These are phyloP conservation scores for Cantharis rufa DNA, from an alignment of 2,888 invertebrate genomes.

Conservation along the genomic window DNA sequence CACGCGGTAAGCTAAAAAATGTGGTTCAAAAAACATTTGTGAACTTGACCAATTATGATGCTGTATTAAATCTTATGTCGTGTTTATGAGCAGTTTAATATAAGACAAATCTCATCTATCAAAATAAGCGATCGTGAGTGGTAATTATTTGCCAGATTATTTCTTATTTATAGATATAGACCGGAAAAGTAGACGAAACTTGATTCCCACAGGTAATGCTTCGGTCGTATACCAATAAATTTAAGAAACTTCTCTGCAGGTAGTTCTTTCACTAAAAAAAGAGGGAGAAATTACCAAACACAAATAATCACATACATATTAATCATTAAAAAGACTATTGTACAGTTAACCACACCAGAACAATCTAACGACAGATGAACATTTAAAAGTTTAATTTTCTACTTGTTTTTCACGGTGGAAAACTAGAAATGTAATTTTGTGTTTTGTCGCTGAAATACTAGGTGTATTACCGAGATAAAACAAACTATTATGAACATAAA, in stretches of 20 bases:
- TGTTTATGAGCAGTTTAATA: constrained; percentile 5
- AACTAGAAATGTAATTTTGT: not conserved
- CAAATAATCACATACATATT: constrained; percentile 2
- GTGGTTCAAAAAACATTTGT: not conserved
- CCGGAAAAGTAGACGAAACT: constrained; percentile 25
- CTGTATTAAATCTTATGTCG: constrained; percentile 4
- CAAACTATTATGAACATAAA: too few species aligned
- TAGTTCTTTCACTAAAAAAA: not conserved
- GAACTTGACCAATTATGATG: not conserved
- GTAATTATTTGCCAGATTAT: constrained; percentile 37
- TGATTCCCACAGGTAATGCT: constrained; percentile 32
- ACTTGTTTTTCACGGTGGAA: not conserved
- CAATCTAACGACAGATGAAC: not conserved
- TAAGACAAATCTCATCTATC: constrained; percentile 19
- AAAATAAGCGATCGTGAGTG: constrained; percentile 34
- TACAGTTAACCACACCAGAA: not conserved
- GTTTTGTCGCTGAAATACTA: too few species aligned
- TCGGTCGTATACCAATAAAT: constrained; percentile 37
- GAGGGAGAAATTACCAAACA: not conserved
- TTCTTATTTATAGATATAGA: constrained; percentile 36
- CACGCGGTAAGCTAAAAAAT: not conserved
- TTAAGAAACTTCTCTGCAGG: constrained; percentile 26
- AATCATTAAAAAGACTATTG: not conserved
- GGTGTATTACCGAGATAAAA: too few species aligned
- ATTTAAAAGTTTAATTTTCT: not conserved